Percentiles rank a stretch among this genome's conserved stretches.
Evolutionary conservation across 2,888 invertebrate genomes (phyloP).

Genomic region (Geotrupes spiniger): DNA sequence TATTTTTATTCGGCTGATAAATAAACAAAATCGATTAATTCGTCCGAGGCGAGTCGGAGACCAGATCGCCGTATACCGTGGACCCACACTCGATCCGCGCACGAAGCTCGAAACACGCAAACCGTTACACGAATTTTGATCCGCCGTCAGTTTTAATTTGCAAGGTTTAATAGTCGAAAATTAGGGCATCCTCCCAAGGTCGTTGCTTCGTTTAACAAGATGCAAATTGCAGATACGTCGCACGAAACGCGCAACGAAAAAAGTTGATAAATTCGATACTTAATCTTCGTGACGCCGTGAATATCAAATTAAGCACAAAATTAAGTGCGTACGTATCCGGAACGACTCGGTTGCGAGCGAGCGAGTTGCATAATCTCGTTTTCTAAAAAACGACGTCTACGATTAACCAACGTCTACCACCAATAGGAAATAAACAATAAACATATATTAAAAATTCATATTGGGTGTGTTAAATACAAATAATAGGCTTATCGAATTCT

Average conservation of each 20-base stretch:
- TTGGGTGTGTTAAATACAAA: no score
- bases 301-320: conserved; percentile 8
- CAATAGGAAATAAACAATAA: no score
- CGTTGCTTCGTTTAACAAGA: conserved; percentile 2
- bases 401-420: no score
- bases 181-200: conserved; percentile 3
- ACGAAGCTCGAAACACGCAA: background rate
- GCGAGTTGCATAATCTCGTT: background rate
- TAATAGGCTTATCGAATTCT: no score
- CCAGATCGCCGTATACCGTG: background rate
- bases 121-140: conserved; percentile 6
- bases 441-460: no score
- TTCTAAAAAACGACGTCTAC: no score
- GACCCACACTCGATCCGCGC: background rate
- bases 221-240: conserved; percentile 1
- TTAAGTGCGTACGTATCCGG: conserved; percentile 5
- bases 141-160: conserved; percentile 5
- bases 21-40: conserved; percentile 7
- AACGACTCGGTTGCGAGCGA: background rate
- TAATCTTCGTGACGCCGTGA: conserved; percentile 9
- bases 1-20: background rate
- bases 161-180: conserved; percentile 6
- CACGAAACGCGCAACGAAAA: background rate
- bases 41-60: background rate
- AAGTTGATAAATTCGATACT: conserved; percentile 10